Base-by-base conservation (phyloP, 2,797 vertebrate species). In the Chelmon rostratus region DNA sequence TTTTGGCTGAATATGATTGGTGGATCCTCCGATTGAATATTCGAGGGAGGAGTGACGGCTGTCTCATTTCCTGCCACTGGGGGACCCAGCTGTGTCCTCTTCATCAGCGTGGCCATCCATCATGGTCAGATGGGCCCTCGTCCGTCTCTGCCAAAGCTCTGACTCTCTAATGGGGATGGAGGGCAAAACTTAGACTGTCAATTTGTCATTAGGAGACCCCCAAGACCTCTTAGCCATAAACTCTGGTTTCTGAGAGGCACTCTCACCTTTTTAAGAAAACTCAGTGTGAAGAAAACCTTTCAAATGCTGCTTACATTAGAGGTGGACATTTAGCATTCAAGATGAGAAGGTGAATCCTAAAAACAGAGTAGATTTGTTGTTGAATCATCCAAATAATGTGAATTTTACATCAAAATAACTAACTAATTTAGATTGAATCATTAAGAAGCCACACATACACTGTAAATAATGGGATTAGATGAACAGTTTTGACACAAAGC, bases 31-130 rank as follows among this genome's bases (percentile, higher is more conserved):
- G 79, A 91, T 86, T 82, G 73, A 85, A 79, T 83, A 69, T 37
- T 86, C 53, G 59, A 62, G 59, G 78, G 42, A 71, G 68, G 71
- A 82, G 70, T 76, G 86, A 82, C 58, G 35, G 61, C 64, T 77
- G 78, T 79, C 86, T 90, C 77, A 83, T 83, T 85, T 86, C 80
- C 80, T 81, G 70, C 38, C 15, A 7, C 69, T 38, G 38, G 25
- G 67, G 74, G 70, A 79, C 69, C 28, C 8, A 5, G 38, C 81
- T 49, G 82, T 50, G 78, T 83, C 81, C 62, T 66, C 79, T 69
- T 81, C 72, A 79, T 82, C 63, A 62, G 72, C 78, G 38, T 11
- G 28, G 68, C 56, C 78, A 73, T 92, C 83, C 78, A 74, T 86
- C 79, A 84, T 4, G 57, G n/a, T 33, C 1, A 2, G 62, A 76